Evolutionary conservation across 2,797 vertebrate species (phyloP).

Genomic region (Holocentrus rufus): DNA sequence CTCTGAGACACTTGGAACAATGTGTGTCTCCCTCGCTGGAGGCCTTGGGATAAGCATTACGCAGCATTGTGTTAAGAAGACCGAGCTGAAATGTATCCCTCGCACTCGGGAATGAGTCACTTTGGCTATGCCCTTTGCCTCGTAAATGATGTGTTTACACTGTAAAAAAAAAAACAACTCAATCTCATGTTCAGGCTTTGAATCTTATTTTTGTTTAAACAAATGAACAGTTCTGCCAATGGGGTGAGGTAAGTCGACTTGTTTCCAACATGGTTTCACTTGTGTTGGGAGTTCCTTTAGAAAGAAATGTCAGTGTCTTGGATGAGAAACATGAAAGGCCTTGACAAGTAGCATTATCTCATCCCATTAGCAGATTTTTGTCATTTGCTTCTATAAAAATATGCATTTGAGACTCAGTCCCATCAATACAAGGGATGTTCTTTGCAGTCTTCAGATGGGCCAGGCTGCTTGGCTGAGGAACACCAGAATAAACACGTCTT

Average conservation of each 20-base stretch:
- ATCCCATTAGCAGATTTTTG: background rate
- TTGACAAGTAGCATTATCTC: background rate
- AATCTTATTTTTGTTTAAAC: slow-evolving; percentile 6
- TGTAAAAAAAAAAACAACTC: background rate
- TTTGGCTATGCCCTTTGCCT: slow-evolving; percentile 34
- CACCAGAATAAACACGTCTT: slow-evolving; percentile 50
- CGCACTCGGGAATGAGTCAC: slow-evolving; percentile 40
- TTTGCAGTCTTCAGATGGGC: too few species aligned
- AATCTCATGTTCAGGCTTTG: slow-evolving; percentile 5
- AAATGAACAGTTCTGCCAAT: background rate
- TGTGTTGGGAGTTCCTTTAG: too few species aligned
- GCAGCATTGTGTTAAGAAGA: slow-evolving; percentile 35
- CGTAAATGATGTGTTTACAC: slow-evolving; percentile 38
- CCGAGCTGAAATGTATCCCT: slow-evolving; percentile 39
- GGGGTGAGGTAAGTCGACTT: background rate
- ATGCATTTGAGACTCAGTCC: too few species aligned
- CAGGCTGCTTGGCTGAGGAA: slow-evolving; percentile 16
- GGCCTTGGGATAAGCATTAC: slow-evolving; percentile 10
- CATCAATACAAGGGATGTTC: too few species aligned
- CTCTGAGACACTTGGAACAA: slow-evolving; percentile 47
- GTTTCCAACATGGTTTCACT: background rate
- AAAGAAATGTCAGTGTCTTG: too few species aligned
- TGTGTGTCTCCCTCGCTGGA: slow-evolving; percentile 44
- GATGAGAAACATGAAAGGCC: too few species aligned
- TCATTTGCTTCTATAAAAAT: background rate